These are phyloP conservation scores for Stegodyphus dumicola DNA, from an alignment of 1,140 invertebrate species.

Conservation along the genomic window DNA sequence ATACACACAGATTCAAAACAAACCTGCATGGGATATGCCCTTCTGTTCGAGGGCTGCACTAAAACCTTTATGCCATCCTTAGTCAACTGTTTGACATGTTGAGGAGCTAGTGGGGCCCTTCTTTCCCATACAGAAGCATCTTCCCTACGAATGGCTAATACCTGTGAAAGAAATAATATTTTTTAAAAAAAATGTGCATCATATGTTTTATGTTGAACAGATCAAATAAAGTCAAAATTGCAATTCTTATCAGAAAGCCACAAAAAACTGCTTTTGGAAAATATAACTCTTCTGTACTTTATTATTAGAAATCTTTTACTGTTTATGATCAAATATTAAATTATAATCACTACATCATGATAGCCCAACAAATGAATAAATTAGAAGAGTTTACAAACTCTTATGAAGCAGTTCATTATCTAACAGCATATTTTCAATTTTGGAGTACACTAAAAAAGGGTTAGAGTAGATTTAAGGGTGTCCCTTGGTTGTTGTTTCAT, in stretches of 20 bases:
- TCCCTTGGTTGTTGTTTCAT: no score
- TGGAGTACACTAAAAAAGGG: no score
- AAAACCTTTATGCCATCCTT: constrained; percentile 91
- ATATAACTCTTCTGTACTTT: neutral
- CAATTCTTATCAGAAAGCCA: neutral
- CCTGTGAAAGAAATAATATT: constrained; percentile 48
- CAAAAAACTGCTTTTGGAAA: neutral
- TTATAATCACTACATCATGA: neutral
- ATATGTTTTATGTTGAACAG: no score
- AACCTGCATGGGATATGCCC: constrained; percentile 96
- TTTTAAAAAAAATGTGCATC: constrained; percentile 19
- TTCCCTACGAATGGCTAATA: constrained; percentile 76
- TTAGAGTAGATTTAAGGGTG: no score
- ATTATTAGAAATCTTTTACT: neutral
- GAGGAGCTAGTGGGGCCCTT: constrained; percentile 91
- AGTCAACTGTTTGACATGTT: constrained; percentile 88
- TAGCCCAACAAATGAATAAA: no score
- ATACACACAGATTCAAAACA: neutral
- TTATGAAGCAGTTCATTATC: no score
- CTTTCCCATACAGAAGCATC: constrained; percentile 99
- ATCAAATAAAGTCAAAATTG: neutral
- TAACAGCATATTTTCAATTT: no score
- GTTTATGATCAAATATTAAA: neutral
- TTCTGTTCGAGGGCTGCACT: constrained; percentile 96
- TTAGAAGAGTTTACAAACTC: no score